Conservation (phyloP, 2,113 vertebrate genomes). For the Siniperca chuatsi region DNA sequence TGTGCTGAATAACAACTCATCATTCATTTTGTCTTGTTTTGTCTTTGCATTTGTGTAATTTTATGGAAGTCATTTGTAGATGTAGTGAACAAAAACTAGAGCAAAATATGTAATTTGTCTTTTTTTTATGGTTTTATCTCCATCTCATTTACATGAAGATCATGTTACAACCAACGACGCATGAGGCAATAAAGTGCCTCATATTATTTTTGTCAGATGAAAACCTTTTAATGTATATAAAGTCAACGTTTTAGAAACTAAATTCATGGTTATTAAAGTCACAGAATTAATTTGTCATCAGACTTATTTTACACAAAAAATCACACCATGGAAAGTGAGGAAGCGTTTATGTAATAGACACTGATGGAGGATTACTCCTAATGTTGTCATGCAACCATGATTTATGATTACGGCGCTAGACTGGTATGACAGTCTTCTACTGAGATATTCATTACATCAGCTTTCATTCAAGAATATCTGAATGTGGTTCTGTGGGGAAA, state of each 20-base stretch:
- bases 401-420: background rate
- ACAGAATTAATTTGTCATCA: background rate
- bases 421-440: background rate
- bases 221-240: background rate
- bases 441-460: constrained; percentile 1
- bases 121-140: background rate
- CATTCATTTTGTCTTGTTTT: too few relatives aligned
- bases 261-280: background rate
- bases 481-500: background rate
- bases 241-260: background rate
- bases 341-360: background rate
- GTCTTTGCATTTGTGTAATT: background rate
- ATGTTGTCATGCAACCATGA: background rate
- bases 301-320: background rate
- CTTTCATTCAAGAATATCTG: background rate
- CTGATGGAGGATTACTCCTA: background rate
- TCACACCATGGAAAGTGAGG: background rate
- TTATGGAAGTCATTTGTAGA: background rate
- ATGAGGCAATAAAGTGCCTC: background rate
- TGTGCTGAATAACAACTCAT: background rate
- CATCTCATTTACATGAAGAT: constrained; percentile 8
- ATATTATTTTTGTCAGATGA: background rate
- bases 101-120: background rate
- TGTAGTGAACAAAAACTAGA: background rate
- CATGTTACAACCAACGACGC: background rate